Evolutionary conservation across 1,140 invertebrate genomes (phyloP).

Genomic region (Delia radicum): DNA sequence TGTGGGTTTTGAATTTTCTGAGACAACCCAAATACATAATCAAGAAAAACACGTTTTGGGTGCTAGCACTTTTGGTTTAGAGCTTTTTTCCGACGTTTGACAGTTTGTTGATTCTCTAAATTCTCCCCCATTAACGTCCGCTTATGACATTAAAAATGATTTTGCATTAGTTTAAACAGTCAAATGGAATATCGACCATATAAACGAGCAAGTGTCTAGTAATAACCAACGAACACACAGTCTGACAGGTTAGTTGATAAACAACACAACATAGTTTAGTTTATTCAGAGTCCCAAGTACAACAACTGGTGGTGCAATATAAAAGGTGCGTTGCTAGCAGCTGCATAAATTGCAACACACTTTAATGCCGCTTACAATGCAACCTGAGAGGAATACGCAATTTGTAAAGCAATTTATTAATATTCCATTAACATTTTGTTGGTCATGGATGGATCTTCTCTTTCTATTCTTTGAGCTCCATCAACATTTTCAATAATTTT

Average conservation of each 20-base stretch:
- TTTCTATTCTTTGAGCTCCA: neutral
- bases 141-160: neutral
- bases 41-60: too few species aligned
- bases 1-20: too few species aligned
- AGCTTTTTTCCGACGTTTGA: too few species aligned
- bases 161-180: neutral
- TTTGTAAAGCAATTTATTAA: constrained; percentile 35
- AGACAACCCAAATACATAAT: too few species aligned
- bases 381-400: constrained; percentile 31
- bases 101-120: too few species aligned
- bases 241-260: neutral
- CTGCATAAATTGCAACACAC: constrained; percentile 2
- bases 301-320: neutral
- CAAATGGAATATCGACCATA: neutral
- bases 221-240: neutral
- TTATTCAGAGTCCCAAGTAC: neutral
- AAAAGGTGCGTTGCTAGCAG: constrained; percentile 1
- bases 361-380: constrained; percentile 8
- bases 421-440: constrained; percentile 33
- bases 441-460: neutral
- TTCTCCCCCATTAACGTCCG: too few species aligned
- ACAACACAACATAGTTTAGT: neutral
- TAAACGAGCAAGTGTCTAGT: neutral
- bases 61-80: too few species aligned
- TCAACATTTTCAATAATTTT: neutral